Evolutionary conservation across 2,797 vertebrate genomes (phyloP).

Genomic region (Tenualosa ilisha): DNA sequence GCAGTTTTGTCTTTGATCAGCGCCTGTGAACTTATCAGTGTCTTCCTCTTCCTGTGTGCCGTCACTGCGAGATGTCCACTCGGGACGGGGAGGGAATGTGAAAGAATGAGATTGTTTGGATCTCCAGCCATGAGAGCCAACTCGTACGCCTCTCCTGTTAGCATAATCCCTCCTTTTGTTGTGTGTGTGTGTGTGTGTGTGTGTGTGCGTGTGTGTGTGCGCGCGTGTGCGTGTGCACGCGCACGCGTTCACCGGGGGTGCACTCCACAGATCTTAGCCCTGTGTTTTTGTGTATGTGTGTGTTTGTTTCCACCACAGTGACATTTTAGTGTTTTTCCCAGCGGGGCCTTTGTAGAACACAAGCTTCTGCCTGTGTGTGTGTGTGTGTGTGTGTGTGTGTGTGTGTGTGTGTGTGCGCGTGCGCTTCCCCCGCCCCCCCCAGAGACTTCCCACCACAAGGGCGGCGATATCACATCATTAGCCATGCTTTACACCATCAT

Average conservation of each 20-base stretch:
- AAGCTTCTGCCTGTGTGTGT: not conserved
- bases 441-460: constrained; percentile 7
- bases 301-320: constrained; percentile 21
- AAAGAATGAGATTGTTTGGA: not conserved
- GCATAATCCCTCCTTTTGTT: not conserved
- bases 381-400: no score
- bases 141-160: not conserved
- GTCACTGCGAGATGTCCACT: not conserved
- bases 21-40: not conserved
- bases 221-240: no score
- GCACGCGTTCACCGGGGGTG: not conserved
- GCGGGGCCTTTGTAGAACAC: constrained; percentile 17
- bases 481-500: not conserved
- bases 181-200: not conserved
- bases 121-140: not conserved
- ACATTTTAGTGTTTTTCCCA: constrained; percentile 36
- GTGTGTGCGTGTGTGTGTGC: not conserved
- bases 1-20: not conserved
- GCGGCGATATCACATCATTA: constrained; percentile 13
- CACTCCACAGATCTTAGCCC: constrained; percentile 5
- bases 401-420: no score
- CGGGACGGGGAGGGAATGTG: not conserved
- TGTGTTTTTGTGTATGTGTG: constrained; percentile 18
- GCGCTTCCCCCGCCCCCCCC: no score
- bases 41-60: not conserved